Evolutionary conservation across 2,888 invertebrate genomes (phyloP).

Genomic region (Lysandra bellargus): DNA sequence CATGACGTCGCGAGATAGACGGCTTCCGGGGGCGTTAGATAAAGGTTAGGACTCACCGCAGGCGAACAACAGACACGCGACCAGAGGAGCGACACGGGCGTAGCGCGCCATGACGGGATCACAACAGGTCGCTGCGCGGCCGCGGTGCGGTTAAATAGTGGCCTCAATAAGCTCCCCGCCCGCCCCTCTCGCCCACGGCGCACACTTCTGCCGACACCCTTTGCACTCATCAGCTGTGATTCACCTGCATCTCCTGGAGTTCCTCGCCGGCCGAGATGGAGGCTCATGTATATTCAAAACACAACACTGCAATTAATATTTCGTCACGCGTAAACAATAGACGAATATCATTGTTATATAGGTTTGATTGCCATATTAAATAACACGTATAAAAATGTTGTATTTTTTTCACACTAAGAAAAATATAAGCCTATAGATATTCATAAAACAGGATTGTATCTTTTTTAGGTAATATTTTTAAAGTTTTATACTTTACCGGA

Average conservation of each 20-base stretch:
- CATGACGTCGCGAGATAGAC: constrained; percentile 75
- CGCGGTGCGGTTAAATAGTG: constrained; percentile 78
- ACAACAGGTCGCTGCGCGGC: constrained; percentile 81
- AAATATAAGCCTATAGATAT: no score
- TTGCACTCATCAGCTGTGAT: constrained; percentile 72
- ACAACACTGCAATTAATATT: not conserved
- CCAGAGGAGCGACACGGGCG: constrained; percentile 80
- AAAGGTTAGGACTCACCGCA: constrained; percentile 81
- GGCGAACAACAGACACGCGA: constrained; percentile 79
- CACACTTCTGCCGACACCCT: constrained; percentile 74
- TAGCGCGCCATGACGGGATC: constrained; percentile 81
- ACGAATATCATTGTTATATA: not conserved
- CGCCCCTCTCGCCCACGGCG: constrained; percentile 78
- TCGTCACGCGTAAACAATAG: constrained; percentile 23
- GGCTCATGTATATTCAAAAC: constrained; percentile 16
- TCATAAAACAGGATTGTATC: no score
- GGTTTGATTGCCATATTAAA: not conserved
- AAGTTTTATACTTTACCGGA: no score
- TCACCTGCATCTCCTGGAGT: constrained; percentile 54
- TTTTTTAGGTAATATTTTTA: no score
- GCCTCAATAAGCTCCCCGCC: constrained; percentile 79
- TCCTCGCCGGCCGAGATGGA: constrained; percentile 32
- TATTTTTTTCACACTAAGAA: not conserved
- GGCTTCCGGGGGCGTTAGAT: constrained; percentile 70
- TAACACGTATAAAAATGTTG: not conserved